Evolutionary conservation across 2,113 vertebrate genomes (phyloP), one percentile per base, ranked within the genome.

Genomic region (Phoxinus phoxinus): DNA sequence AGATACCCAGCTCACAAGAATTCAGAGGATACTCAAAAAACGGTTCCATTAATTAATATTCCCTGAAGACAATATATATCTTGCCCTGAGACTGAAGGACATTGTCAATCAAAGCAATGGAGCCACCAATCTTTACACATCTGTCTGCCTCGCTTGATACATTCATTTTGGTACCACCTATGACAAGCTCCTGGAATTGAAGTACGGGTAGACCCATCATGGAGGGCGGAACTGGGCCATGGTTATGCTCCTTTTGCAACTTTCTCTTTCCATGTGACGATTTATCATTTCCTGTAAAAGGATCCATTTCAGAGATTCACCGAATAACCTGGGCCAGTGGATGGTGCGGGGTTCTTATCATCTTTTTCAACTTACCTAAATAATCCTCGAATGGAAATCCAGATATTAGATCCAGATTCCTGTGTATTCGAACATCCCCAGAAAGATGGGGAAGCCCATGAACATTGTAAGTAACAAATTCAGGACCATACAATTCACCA

Each of bases 241-340:
- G 56, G 32, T 37, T 82, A 82, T 82, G 80, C 61, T 82, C 61
- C 59, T 82, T 82, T 69, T 63, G 35, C 80, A 82, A 82, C 80
- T 27, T n/a, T 82, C 41, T 46, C 61, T 82, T 82, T 48, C 41
- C 61, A 35, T 65, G 17, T 82, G 59, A 48, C 0, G n/a, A 10
- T 27, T 69, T 4, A 44, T 46, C 11, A 44, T 46, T 44, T 13
- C 23, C 48, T 76, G 61, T 63, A 27, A 63, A 63, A 63, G 61
- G 61, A 15, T 30, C 61, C 61, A 63, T 63, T 63, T 63, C n/a
- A 63, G 61, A 63, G 61, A 63, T 63, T 63, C 61, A 25, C n/a
- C 23, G 61, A 63, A 63, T 63, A 63, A 63, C 59, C 59, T 63
- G 61, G 61, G 59, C 59, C 11, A 25, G 25, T 63, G 59, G 59